phyloP scores from a whole-genome alignment of 2,888 invertebrate species.

The Choristoneura rosaceana region DNA sequence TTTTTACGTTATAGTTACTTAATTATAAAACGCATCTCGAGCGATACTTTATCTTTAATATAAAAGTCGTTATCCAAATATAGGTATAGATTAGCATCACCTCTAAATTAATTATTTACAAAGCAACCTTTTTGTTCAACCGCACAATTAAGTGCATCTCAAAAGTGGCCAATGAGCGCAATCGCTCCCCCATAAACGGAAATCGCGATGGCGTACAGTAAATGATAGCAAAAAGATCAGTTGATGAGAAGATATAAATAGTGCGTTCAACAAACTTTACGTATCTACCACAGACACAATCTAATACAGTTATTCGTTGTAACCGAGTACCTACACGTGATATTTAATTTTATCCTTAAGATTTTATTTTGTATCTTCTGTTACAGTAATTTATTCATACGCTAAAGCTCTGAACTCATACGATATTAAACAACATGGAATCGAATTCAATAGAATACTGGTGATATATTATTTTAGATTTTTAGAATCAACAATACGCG shows the following conservation, averaged over 20 bases:
- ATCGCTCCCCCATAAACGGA: conserved; percentile 1
- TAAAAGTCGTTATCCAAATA: neutral
- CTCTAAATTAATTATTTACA: neutral
- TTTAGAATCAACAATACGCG: too few relatives aligned
- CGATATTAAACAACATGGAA: too few relatives aligned
- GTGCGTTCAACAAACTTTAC: conserved; percentile 19
- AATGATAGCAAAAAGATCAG: conserved; percentile 15
- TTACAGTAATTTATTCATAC: neutral
- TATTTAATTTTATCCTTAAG: neutral
- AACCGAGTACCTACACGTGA: too few relatives aligned
- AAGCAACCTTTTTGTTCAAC: neutral
- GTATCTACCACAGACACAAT: neutral
- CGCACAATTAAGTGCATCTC: neutral
- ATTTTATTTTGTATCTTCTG: neutral
- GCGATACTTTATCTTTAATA: neutral
- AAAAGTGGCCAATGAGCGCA: neutral
- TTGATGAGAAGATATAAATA: conserved; percentile 15
- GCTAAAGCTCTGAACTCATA: neutral
- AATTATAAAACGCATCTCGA: neutral
- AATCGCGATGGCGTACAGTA: neutral
- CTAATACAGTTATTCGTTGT: neutral
- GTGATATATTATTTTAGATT: too few relatives aligned
- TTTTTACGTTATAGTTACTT: neutral
- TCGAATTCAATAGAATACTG: too few relatives aligned
- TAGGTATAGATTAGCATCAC: neutral